Conservation (phyloP, 2,888 invertebrate species). For the Flabesymbios commensalis region DNA sequence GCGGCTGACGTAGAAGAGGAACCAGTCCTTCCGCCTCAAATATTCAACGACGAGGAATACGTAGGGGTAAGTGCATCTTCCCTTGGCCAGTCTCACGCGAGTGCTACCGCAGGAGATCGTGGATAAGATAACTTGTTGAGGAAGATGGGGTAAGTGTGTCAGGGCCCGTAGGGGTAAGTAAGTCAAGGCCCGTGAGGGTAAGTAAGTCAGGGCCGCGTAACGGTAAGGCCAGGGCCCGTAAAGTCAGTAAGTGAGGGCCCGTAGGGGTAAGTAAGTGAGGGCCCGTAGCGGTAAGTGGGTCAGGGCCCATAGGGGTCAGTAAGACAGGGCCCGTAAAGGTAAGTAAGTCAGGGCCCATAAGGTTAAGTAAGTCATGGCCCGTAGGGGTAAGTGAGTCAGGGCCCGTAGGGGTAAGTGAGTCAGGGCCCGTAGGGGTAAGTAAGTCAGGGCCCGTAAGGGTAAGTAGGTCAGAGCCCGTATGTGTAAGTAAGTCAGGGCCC, state of each 20-base stretch:
- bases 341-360: too few species aligned
- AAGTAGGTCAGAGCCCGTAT: not conserved
- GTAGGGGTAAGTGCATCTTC: constrained; percentile 76
- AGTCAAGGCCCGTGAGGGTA: not conserved
- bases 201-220: not conserved
- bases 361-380: too few species aligned
- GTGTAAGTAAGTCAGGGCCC: too few species aligned
- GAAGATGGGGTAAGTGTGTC: not conserved
- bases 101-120: too few species aligned
- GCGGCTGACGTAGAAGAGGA: constrained; percentile 45
- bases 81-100: not conserved
- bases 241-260: not conserved
- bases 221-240: not conserved
- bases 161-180: not conserved
- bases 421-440: not conserved
- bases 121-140: not conserved
- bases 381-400: not conserved
- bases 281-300: too few species aligned
- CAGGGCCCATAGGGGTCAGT: too few species aligned
- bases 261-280: too few species aligned
- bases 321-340: too few species aligned
- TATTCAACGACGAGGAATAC: constrained; percentile 85
- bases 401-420: not conserved
- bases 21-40: constrained; percentile 77
- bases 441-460: not conserved